Evolutionary conservation across 2,888 invertebrate species (phyloP).

Genomic region (Dione vanillae): DNA sequence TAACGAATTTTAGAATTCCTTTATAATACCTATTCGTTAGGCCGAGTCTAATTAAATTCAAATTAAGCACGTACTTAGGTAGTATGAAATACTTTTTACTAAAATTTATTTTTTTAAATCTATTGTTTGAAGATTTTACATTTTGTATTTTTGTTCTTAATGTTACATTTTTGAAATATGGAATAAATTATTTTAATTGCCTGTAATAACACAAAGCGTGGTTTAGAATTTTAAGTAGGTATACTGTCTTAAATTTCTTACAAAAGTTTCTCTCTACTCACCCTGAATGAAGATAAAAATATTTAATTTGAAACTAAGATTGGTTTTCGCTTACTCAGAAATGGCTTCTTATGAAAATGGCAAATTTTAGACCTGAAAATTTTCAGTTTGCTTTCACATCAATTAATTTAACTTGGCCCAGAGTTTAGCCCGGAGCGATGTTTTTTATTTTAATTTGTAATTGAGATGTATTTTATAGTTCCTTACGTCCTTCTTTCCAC

Average conservation of each 20-base stretch:
- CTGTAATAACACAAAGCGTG: not conserved
- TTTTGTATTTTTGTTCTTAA: no score
- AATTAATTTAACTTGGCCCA: slow-evolving; percentile 27
- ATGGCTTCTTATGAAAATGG: slow-evolving; percentile 16
- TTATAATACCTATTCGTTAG: no score
- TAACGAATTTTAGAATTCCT: no score
- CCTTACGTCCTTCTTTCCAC: no score
- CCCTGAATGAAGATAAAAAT: not conserved
- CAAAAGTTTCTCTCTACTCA: not conserved
- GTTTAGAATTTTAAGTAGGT: not conserved
- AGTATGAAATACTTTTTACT: no score
- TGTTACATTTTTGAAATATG: no score
- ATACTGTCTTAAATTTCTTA: not conserved
- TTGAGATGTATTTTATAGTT: no score
- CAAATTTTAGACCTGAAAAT: slow-evolving; percentile 27
- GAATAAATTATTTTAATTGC: not conserved
- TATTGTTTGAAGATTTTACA: no score
- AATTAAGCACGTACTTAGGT: no score
- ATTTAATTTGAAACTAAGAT: not conserved
- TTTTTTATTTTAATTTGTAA: slow-evolving; percentile 24
- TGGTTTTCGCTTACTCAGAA: not conserved
- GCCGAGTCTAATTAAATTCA: no score
- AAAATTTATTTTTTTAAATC: no score
- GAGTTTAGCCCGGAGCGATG: no score
- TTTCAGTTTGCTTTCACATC: slow-evolving; percentile 27